Base-by-base conservation (phyloP, 2,888 invertebrate genomes). In the Vesta saturnalis region DNA sequence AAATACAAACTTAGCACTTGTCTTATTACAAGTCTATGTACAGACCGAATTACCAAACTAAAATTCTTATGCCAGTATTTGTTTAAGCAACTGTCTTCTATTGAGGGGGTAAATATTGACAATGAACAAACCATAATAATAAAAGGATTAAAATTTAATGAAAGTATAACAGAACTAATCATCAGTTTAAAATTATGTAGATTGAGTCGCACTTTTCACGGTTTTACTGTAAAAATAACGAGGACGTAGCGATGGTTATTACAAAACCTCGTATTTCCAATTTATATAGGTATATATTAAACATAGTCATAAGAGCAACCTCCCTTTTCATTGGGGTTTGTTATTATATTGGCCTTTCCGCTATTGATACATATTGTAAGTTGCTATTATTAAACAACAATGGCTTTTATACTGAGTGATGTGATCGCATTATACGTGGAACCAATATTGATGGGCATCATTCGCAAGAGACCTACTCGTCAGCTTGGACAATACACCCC, bases 61-160 rank as follows among this genome's bases (percentile, higher is more conserved):
- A 74, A 74, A 72, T 71, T 72, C 73, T 72, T 72, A 68, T 43
- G 59, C 12, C 60, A 57, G 57, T 63, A 70, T 71, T 72, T 69
- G 68, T 47, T 2, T 43, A 66, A 55, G 55, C 60, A 49, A 39
- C 47, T 64, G 64, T 64, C 60, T 64, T 64, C 60, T 60, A 67
- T 64, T 67, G 60, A 64, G 30, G 19, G 43, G 62, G 65, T 65
- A 70, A 71, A 67, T 76, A 74, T 75, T 76, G 74, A 75, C 72
- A 71, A 43, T 66, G 67, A 72, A 61, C 69, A 67, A 71, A 60
- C 67, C 67, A 68, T 71, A 76, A 75, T 77, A 77, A 77, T 74
- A 77, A 75, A 74, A 74, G 77, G 78, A 78, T 78, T 78, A 78
- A 76, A 77, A 76, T 78, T 78, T 79, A 77, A 79, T 79, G 76